Base-by-base conservation (phyloP, 2,113 vertebrate species). In the Oreocharis arfaki region DNA sequence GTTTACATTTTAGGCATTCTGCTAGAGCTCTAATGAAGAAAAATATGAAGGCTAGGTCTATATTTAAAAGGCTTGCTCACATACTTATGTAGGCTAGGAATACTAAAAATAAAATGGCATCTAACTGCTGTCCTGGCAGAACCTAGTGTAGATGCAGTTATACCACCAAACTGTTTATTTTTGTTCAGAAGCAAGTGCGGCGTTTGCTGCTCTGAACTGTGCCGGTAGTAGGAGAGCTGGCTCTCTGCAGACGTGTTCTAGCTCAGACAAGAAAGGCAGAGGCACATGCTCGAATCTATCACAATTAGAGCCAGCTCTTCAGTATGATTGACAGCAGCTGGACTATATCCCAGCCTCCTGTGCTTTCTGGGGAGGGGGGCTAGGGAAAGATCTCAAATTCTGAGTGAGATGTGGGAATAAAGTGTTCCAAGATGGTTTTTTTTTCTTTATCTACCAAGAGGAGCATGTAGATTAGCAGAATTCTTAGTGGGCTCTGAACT, bases 31-130 rank as follows among this genome's bases (percentile, higher is more conserved):
- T 97, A 93, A 94, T 87, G 83, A 89, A 93, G 90, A 90, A 94
- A 95, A 96, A 87, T 86, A 75, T 46, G 88, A 93, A 93, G 59
- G 28, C 90, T 95, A 46, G 21, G 41, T 77, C 92, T 96, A 92
- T 94, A 96, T 95, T 94, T 96, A 89, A 94, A 84, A 91, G 69
- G 61, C 83, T 94, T 96, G 86, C 80, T 97, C 65, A 75, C 90
- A 95, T 76, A 87, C 76, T 94, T 95, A 90, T 95, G 95, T 96
- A 84, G 93, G 88, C 79, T 96, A 94, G 65, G 57, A 90, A 84
- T 42, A 87, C 96, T 97, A 93, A 95, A 96, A 96, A 96, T 96
- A 96, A 90, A 89, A 75, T 81, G 10, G 33, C 76, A 84, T 86
- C 73, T 84, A 87, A 47, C 76, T 93, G 84, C 92, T 93, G 92